Conservation (phyloP, 2,888 invertebrate genomes). For the Melinaea menophilus region DNA sequence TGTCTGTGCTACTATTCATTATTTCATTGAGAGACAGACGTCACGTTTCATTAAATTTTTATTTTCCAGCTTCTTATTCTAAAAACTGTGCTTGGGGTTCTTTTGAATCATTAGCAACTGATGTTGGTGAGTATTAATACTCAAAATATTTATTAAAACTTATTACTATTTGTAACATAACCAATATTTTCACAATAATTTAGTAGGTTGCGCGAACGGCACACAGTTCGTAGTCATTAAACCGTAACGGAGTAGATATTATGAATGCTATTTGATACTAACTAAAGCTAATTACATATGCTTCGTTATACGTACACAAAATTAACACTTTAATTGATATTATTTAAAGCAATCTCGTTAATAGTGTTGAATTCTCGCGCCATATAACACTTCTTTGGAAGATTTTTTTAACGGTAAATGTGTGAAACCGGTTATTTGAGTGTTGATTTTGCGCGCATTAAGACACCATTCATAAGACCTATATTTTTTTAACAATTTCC, state of each 20-base stretch:
- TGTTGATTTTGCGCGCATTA: background rate
- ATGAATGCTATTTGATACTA: conserved; percentile 2
- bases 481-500: no score
- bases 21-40: conserved; percentile 16
- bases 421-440: background rate
- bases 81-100: conserved; percentile 9
- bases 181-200: conserved; percentile 16
- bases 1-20: conserved; percentile 19
- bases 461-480: no score
- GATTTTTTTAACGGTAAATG: background rate
- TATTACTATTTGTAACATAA: background rate
- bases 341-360: background rate
- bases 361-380: conserved; percentile 1
- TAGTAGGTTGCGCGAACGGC: conserved; percentile 23
- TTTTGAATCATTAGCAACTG: conserved; percentile 1
- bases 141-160: conserved; percentile 7
- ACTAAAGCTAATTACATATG: conserved; percentile 1
- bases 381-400: background rate
- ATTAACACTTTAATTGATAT: conserved; percentile 3
- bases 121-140: conserved; percentile 19
- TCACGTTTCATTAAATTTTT: conserved; percentile 23
- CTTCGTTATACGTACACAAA: conserved; percentile 1
- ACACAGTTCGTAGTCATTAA: conserved; percentile 22
- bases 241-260: conserved; percentile 21
- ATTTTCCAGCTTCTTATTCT: conserved; percentile 15